Evolutionary conservation across 2,888 invertebrate species (phyloP).

Genomic region (Pardosa pseudoannulata): DNA sequence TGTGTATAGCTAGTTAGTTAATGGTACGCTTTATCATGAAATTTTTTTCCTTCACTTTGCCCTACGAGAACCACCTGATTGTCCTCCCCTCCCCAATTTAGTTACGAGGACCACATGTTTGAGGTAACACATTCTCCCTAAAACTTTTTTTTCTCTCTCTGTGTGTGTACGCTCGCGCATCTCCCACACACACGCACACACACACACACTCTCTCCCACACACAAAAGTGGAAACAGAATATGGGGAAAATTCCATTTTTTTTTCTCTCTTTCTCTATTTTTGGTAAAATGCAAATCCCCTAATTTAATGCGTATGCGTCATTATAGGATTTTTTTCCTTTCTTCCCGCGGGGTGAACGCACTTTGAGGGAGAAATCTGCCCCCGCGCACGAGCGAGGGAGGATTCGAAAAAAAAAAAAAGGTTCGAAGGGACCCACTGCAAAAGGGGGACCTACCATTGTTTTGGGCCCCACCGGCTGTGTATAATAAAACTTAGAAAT

Average conservation of each 20-base stretch:
- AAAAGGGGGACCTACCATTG: conserved; percentile 48
- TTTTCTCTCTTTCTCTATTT: conserved; percentile 1
- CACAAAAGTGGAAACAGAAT: conserved; percentile 6
- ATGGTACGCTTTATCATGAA: no score
- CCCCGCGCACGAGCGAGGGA: conserved; percentile 42
- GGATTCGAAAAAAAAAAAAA: conserved; percentile 30
- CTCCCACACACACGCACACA: neutral
- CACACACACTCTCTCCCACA: neutral
- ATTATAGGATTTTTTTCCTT: neutral
- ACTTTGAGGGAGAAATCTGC: conserved; percentile 33
- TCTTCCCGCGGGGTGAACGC: conserved; percentile 44
- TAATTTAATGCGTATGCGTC: conserved; percentile 16
- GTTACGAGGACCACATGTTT: neutral
- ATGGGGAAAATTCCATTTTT: neutral
- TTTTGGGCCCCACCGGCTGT: conserved; percentile 20
- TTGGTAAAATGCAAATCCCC: conserved; percentile 16
- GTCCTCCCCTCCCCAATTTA: neutral
- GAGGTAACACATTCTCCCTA: neutral
- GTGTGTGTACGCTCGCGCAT: no score
- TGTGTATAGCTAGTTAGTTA: no score
- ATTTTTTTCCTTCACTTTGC: no score
- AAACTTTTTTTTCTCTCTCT: neutral
- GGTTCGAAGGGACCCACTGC: conserved; percentile 33
- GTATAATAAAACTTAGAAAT: conserved; percentile 50
- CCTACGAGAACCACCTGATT: no score